Evolutionary conservation across 2,113 vertebrate species (phyloP).

Genomic region (Hippocampus guttulatus): DNA sequence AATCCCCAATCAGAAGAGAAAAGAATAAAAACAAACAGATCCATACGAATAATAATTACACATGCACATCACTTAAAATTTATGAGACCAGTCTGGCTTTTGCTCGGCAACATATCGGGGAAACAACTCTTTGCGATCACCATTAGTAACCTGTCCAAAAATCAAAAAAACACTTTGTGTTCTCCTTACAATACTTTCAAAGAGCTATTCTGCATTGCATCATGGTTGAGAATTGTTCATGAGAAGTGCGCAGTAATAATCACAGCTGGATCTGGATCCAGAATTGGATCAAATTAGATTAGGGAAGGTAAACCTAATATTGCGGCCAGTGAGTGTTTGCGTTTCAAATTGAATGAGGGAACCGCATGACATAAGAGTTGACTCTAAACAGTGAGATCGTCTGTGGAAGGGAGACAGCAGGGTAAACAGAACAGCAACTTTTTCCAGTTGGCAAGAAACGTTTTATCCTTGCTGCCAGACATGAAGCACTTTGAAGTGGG

Average conservation of each 20-base stretch:
- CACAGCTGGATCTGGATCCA: background rate
- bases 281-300: background rate
- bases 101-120: too few species aligned
- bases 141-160: too few species aligned
- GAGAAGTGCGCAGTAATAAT: background rate
- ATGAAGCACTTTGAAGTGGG: background rate
- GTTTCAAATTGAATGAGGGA: slow-evolving; percentile 2
- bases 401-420: background rate
- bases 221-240: background rate
- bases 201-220: background rate
- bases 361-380: slow-evolving; percentile 2
- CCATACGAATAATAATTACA: too few species aligned
- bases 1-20: too few species aligned
- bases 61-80: too few species aligned
- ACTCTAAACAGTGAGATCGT: background rate
- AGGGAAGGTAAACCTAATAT: background rate
- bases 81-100: too few species aligned
- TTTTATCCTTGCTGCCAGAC: background rate
- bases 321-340: background rate
- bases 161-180: too few species aligned
- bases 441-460: background rate
- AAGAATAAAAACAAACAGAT: too few species aligned
- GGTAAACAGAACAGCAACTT: background rate
- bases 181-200: background rate
- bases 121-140: too few species aligned